Percentiles rank a stretch among this genome's conserved stretches.
phyloP scores from a whole-genome alignment of 2,113 vertebrate genomes.

The Gavia stellata region DNA sequence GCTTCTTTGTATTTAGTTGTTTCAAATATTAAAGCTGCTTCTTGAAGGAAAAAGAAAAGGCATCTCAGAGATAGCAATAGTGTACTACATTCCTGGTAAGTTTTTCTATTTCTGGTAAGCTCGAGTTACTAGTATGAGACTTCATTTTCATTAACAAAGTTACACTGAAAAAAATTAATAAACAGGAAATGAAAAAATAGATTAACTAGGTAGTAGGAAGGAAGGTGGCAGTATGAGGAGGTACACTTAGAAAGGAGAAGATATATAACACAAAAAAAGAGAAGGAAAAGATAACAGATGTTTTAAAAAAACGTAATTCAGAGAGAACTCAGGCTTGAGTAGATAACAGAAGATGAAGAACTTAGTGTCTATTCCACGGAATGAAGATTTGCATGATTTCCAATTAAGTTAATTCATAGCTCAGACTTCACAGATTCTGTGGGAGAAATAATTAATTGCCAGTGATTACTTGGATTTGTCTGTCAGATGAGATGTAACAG shows the following conservation, averaged over 20 bases:
- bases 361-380: neutral
- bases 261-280: neutral
- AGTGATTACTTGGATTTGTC: neutral
- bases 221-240: neutral
- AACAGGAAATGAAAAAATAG: neutral
- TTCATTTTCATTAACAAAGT: neutral
- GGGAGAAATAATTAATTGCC: neutral
- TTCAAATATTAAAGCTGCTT: neutral
- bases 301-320: neutral
- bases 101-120: neutral
- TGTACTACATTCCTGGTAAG: neutral
- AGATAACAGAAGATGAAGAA: neutral
- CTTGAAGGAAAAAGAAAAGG: neutral
- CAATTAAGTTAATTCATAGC: neutral
- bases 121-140: neutral
- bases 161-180: neutral
- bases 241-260: neutral
- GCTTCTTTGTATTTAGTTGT: neutral
- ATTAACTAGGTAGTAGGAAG: neutral
- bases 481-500: neutral
- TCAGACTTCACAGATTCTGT: neutral
- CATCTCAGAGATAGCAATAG: neutral
- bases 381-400: neutral
- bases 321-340: neutral
- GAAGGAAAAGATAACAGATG: neutral